These are phyloP conservation scores for Acanthiza pusilla DNA, from an alignment of 2,797 vertebrate species.

Conservation along the genomic window DNA sequence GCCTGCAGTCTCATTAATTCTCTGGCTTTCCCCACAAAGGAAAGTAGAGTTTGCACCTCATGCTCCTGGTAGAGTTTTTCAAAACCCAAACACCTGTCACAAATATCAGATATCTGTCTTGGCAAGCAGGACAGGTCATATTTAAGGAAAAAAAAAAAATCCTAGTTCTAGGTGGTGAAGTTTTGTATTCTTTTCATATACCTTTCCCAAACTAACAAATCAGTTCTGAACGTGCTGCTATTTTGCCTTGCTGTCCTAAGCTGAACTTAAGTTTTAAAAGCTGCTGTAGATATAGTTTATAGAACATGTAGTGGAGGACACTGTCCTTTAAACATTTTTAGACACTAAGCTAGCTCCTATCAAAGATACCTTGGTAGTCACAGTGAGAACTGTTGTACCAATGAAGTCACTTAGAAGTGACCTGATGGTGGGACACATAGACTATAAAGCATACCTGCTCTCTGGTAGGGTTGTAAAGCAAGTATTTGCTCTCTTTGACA, in stretches of 20 bases:
- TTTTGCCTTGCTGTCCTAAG: not conserved
- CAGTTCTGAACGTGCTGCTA: not conserved
- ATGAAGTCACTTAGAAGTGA: not conserved
- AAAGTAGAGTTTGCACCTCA: not conserved
- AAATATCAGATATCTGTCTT: not conserved
- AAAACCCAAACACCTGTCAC: not conserved
- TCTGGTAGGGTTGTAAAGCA: not conserved
- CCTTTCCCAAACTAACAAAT: not conserved
- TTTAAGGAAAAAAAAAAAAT: not conserved
- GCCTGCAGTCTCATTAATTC: not conserved
- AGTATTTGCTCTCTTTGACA: not conserved
- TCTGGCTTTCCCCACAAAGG: not conserved
- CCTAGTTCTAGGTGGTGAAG: not conserved
- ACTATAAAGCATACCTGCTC: not conserved
- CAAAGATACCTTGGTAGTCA: not conserved
- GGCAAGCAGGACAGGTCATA: not conserved
- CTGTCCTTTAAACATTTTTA: not conserved
- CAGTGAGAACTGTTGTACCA: not conserved
- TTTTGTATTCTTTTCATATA: not conserved
- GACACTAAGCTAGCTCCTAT: not conserved
- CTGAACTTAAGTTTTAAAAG: not conserved
- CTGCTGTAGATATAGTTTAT: not conserved
- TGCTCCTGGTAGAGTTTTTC: not conserved
- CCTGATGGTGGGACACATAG: not conserved
- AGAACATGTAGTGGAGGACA: not conserved